Base-by-base conservation (phyloP, 2,888 invertebrate species). In the Venustoraphidia nigricollis region DNA sequence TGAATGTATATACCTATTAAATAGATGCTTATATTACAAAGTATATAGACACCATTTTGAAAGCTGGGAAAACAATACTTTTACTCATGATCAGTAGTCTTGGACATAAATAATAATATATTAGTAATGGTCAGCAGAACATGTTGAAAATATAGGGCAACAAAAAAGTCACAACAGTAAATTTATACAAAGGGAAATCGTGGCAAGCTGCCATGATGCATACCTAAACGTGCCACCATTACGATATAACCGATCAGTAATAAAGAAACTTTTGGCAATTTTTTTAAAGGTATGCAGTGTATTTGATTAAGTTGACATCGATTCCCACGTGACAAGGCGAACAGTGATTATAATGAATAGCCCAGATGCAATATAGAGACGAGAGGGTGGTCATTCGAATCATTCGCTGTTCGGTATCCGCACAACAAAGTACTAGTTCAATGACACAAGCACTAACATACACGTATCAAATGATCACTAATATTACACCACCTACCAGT, bases 401-500 rank as follows among this genome's bases (percentile, higher is more conserved):
- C 72, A 72, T 71, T 72, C 47, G 47, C 37, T 43, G 47, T 38
- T 47, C 43, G 47, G 42, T 55, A 55, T 56, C 56, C 55, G 47
- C 59, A 59, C 55, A 50, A 56, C 55, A 52, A 49, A 56, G 54
- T 50, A 48, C 52, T 55, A 56, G 62, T 63, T 62, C 62, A 63
- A 61, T 63, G 63, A 64, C 63, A 62, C 46, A 48, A 48, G 40
- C 35, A 49, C 41, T 42, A 27, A 27, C 27, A 27, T 27, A 27
- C 27, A 27, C 36, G 44, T 27, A 41, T 34, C 37, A 13, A 34
- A 35, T 14, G 51, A 51, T 45, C 51, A 52, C 51, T 50, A 37
- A 41, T 43, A 45, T 51, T 43, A 45, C 42, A 50, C 62, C 65
- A 82, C 87, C 88, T 75, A 90, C 93, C 93, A 93, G 69, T 89